Evolutionary conservation across 1,140 invertebrate species (phyloP), one percentile per base, ranked within the genome.

Genomic region (Luehdorfia chinensis): DNA sequence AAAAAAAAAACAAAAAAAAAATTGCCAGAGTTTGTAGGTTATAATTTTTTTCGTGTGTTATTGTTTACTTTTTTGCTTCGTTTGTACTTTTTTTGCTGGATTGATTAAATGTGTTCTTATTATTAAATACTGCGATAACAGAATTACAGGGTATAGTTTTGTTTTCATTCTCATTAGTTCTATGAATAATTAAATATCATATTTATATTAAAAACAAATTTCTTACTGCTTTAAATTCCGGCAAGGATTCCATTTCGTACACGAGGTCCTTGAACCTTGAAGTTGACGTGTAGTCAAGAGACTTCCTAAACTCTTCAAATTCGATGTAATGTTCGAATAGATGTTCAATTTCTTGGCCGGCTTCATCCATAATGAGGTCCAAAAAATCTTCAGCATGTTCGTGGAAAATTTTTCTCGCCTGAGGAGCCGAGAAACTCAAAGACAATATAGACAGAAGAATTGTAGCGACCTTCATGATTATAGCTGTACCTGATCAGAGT

Each of bases 161-260:
- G n/a, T n/a, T n/a, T n/a, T n/a, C n/a, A n/a, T n/a, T n/a, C n/a
- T n/a, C n/a, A n/a, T n/a, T n/a, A n/a, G n/a, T n/a, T n/a, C n/a
- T n/a, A n/a, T n/a, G n/a, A n/a, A n/a, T n/a, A n/a, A n/a, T n/a
- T n/a, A n/a, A n/a, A n/a, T n/a, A n/a, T n/a, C n/a, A n/a, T n/a
- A n/a, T n/a, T n/a, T n/a, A n/a, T n/a, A n/a, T n/a, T n/a, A n/a
- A n/a, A n/a, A n/a, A n/a, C n/a, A n/a, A n/a, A n/a, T n/a, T n/a
- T 78, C 78, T 79, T 52, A 85, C 81, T 45, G 76, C 74, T 41
- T 66, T 55, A 32, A 85, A 85, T 57, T 85, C 78, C 4, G 75
- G 75, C 19, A 85, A 47, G 0, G 62, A 64, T 60, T 85, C 78
- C 74, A 85, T 76, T 52, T 85, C 81, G 13, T 71, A 66, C 4